Percentiles rank a stretch among this genome's conserved stretches.
Evolutionary conservation across 2,113 vertebrate genomes (phyloP).

Genomic region (Cololabis saira): DNA sequence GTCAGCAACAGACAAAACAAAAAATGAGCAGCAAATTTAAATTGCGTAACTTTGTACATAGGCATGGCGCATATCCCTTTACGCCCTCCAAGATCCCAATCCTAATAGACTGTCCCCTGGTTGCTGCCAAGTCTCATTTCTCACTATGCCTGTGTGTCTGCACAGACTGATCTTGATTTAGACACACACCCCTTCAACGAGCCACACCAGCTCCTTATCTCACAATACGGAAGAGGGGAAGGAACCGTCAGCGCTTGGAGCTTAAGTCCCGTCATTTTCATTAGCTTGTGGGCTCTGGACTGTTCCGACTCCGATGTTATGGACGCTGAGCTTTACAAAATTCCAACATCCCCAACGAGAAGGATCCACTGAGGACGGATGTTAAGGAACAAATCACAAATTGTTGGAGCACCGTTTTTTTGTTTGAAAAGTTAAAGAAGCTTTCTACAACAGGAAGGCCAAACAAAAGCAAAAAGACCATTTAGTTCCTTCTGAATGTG

Average conservation of each 20-base stretch:
- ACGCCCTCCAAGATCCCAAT: constrained; percentile 49
- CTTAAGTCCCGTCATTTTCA: constrained; percentile 36
- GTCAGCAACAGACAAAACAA: constrained; percentile 58
- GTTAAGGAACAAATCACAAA: neutral
- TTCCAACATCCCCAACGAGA: constrained; percentile 11
- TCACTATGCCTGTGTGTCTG: constrained; percentile 51
- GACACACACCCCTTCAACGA: constrained; percentile 59
- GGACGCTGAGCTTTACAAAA: constrained; percentile 3
- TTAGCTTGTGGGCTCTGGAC: constrained; percentile 7
- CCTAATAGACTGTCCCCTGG: constrained; percentile 47
- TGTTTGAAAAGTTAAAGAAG: neutral
- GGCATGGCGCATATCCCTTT: constrained; percentile 29
- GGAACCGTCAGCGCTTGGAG: constrained; percentile 57
- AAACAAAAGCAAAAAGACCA: too few relatives aligned
- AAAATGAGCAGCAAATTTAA: constrained; percentile 24
- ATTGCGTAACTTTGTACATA: constrained; percentile 36
- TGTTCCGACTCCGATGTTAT: neutral
- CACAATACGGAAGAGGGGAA: constrained; percentile 59
- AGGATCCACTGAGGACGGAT: neutral
- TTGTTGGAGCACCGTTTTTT: neutral
- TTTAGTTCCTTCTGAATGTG: too few relatives aligned
- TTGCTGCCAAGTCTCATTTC: constrained; percentile 64
- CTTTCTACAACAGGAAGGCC: too few relatives aligned
- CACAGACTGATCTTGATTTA: constrained; percentile 62
- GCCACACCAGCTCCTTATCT: constrained; percentile 64